A percentile compares a stretch with the other conserved stretches of the same genome.
Conservation (phyloP, 2,797 vertebrate genomes). For the Leucoraja ocellata region DNA sequence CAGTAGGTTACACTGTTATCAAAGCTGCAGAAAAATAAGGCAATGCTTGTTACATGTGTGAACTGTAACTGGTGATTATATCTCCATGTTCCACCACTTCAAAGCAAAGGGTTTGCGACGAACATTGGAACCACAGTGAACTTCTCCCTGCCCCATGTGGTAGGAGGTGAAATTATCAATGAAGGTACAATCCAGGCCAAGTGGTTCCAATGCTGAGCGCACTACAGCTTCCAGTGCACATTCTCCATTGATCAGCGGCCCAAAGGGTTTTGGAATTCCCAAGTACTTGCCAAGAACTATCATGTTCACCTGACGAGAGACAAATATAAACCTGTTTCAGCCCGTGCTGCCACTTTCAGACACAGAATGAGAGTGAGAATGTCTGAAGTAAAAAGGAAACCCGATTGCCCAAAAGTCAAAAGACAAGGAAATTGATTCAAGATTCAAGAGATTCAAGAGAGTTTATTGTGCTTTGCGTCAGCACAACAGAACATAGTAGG, state of each 20-base stretch:
- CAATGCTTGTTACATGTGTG: background rate
- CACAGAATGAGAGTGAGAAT: background rate
- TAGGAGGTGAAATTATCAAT: conserved; percentile 80
- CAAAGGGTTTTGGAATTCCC: conserved; percentile 86
- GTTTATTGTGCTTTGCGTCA: too few species aligned
- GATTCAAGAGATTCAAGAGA: too few species aligned
- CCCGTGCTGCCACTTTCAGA: background rate
- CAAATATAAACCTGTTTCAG: background rate
- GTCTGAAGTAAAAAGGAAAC: background rate
- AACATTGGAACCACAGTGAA: conserved; percentile 84
- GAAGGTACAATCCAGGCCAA: conserved; percentile 77
- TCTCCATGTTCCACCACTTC: conserved; percentile 76
- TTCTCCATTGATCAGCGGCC: conserved; percentile 63
- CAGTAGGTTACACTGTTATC: background rate
- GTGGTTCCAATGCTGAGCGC: conserved; percentile 64
- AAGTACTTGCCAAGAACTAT: conserved; percentile 71
- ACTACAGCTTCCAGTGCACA: conserved; percentile 72
- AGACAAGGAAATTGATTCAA: background rate
- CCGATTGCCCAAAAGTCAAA: background rate
- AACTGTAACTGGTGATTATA: background rate
- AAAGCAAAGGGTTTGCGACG: conserved; percentile 66
- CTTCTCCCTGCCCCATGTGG: conserved; percentile 75
- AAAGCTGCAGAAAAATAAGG: background rate
- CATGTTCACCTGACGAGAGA: conserved; percentile 77
- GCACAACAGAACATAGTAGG: too few species aligned